Conservation (phyloP, 2,888 invertebrate species). For the Agrilus cyanescens region DNA sequence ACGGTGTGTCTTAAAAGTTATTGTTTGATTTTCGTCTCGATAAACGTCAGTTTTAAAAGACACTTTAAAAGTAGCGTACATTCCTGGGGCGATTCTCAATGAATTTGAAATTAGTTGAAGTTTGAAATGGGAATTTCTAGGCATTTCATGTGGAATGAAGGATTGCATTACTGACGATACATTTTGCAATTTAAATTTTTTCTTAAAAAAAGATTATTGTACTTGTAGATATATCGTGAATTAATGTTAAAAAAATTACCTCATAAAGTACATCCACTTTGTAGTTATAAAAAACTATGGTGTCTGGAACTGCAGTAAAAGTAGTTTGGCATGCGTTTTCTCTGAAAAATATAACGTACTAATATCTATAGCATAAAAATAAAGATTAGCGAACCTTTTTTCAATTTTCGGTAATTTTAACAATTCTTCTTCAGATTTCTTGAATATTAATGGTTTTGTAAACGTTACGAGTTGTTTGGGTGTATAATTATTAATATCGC, state of each 20-base stretch:
- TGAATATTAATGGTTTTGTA: no score
- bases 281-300: slow-evolving; percentile 31
- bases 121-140: slow-evolving; percentile 24
- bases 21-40: slow-evolving; percentile 25
- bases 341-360: neutral
- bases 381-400: no score
- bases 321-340: slow-evolving; percentile 14
- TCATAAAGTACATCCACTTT: slow-evolving; percentile 25
- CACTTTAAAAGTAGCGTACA: slow-evolving; percentile 28
- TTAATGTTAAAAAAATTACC: slow-evolving; percentile 18
- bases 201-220: slow-evolving; percentile 11
- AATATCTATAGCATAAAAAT: no score
- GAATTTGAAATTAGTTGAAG: slow-evolving; percentile 19
- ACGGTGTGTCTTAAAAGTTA: slow-evolving; percentile 26
- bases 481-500: no score
- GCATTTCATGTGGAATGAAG: slow-evolving; percentile 23
- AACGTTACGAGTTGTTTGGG: no score
- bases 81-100: slow-evolving; percentile 32
- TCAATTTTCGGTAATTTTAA: no score
- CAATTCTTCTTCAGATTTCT: no score
- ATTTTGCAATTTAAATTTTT: slow-evolving; percentile 23
- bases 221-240: neutral
- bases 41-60: slow-evolving; percentile 27
- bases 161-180: slow-evolving; percentile 22
- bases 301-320: slow-evolving; percentile 24